Conservation (phyloP, 2,797 vertebrate genomes). For the Triplophysa yarkandensis region DNA sequence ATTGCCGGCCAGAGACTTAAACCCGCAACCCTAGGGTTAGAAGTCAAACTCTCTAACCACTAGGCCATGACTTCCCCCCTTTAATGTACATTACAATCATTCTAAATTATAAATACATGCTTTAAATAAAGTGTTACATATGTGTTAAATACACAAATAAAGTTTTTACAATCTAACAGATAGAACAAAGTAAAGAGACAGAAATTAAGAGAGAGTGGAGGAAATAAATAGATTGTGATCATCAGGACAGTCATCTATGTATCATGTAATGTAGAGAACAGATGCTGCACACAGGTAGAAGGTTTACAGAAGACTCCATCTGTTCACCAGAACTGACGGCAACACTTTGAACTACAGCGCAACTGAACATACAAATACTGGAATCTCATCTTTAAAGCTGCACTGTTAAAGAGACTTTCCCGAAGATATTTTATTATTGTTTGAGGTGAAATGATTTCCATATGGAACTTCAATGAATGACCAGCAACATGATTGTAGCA, state of each 20-base stretch:
- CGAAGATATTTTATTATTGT: neutral
- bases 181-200: neutral
- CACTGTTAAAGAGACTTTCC: neutral
- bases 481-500: neutral
- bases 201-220: neutral
- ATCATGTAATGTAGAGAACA: constrained; percentile 41
- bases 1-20: too few relatives aligned
- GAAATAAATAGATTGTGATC: neutral
- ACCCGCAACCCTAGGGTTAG: too few relatives aligned
- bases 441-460: neutral
- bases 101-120: too few relatives aligned
- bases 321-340: constrained; percentile 3
- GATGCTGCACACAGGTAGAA: constrained; percentile 29
- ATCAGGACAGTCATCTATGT: constrained; percentile 11
- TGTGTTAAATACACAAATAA: too few relatives aligned
- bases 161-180: too few relatives aligned
- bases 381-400: constrained; percentile 4
- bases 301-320: constrained; percentile 3
- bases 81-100: too few relatives aligned
- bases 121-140: too few relatives aligned
- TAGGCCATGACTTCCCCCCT: too few relatives aligned
- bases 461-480: constrained; percentile 9
- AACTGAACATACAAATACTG: neutral
- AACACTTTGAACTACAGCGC: neutral
- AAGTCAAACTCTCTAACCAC: too few relatives aligned